Conservation (phyloP, 2,888 invertebrate species). For the Lasioglossum malachurum region DNA sequence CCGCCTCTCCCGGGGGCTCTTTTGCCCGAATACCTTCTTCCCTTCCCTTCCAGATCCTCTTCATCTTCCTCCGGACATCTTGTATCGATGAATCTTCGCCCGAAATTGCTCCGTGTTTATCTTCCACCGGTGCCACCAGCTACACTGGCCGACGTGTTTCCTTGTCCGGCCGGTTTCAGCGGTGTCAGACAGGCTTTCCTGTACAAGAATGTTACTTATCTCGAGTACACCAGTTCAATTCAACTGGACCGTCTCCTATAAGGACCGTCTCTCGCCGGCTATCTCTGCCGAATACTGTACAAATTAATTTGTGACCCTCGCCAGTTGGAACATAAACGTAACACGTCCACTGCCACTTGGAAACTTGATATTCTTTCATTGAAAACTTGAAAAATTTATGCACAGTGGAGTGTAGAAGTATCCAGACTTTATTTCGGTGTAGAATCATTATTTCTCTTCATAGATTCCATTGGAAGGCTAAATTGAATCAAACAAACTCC, state of each 20-base stretch:
- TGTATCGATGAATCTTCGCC: background rate
- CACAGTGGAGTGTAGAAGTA: background rate
- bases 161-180: background rate
- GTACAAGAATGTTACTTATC: background rate
- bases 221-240: background rate
- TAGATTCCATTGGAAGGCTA: background rate
- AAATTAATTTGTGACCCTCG: background rate
- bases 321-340: background rate
- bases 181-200: background rate
- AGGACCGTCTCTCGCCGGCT: too few relatives aligned
- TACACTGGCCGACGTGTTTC: background rate
- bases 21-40: constrained; percentile 7
- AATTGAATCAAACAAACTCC: background rate
- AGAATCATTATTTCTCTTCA: too few relatives aligned
- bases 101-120: background rate
- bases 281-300: background rate
- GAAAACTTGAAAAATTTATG: background rate
- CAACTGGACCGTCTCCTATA: background rate
- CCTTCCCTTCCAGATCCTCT: background rate
- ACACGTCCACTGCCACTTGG: background rate
- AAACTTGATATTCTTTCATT: background rate
- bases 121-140: background rate
- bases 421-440: background rate
- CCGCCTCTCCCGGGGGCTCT: background rate
- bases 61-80: background rate